Evolutionary conservation across 2,113 vertebrate genomes (phyloP).

Genomic region (Apistogramma diplotaenia): DNA sequence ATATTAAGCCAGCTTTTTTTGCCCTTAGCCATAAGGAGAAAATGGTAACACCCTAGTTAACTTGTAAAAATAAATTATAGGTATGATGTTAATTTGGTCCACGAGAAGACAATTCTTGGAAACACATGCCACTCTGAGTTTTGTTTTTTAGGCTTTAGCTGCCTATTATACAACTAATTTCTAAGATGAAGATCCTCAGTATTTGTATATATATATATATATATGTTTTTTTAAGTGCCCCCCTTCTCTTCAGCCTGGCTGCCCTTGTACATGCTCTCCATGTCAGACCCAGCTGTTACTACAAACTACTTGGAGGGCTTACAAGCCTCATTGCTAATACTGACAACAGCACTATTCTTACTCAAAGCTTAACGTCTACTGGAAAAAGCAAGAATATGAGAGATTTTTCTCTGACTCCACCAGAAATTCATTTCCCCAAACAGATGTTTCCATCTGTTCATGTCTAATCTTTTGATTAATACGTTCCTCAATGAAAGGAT

Average conservation of each 20-base stretch:
- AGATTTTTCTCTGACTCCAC: slow-evolving; percentile 51
- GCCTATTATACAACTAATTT: slow-evolving; percentile 16
- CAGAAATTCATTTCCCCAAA: slow-evolving; percentile 55
- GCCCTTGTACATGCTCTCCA: slow-evolving; percentile 81
- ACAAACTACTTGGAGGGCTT: slow-evolving; percentile 81
- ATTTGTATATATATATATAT: neutral
- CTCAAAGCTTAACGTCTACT: slow-evolving; percentile 67
- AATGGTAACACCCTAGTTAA: neutral
- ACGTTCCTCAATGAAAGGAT: slow-evolving; percentile 47
- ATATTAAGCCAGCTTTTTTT: neutral
- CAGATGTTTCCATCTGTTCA: slow-evolving; percentile 66
- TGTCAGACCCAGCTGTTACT: slow-evolving; percentile 85
- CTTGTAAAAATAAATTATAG: neutral
- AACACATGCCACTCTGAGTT: neutral
- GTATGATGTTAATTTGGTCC: neutral
- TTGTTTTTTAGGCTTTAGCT: neutral
- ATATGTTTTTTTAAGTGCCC: slow-evolving; percentile 35
- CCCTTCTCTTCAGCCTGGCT: slow-evolving; percentile 68
- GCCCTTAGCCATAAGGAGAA: neutral
- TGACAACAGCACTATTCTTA: slow-evolving; percentile 76
- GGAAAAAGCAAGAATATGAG: slow-evolving; percentile 57
- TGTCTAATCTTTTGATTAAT: slow-evolving; percentile 61
- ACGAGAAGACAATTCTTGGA: neutral
- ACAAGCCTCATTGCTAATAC: slow-evolving; percentile 77
- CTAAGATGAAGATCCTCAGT: slow-evolving; percentile 41